Conservation (phyloP, 2,888 invertebrate species). For the Pristionchus mayeri region DNA sequence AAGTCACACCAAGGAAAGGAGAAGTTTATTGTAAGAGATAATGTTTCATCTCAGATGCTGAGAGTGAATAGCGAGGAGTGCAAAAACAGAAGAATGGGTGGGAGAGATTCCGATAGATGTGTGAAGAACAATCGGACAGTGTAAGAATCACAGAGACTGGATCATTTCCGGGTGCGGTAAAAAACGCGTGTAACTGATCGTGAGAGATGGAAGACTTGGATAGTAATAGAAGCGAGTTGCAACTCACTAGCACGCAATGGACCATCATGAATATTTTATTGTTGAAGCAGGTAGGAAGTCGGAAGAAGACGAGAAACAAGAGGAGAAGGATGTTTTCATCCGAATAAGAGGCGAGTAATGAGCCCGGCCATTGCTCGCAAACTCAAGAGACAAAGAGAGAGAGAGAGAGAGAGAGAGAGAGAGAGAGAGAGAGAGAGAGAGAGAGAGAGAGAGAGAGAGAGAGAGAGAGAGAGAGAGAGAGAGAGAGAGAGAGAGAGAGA, state of each 20-base stretch:
- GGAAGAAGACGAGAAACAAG: background rate
- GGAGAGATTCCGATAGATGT: background rate
- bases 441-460: background rate
- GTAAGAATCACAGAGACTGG: background rate
- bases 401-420: background rate
- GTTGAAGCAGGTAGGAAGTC: background rate
- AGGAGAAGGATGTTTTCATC: conserved; percentile 16
- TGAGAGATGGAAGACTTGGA: too few relatives aligned
- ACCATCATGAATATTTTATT: background rate
- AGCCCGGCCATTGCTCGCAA: background rate
- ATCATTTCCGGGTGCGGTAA: conserved; percentile 1
- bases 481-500: background rate
- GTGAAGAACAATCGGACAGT: background rate
- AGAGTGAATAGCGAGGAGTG: background rate
- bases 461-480: background rate
- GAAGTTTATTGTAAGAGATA: background rate
- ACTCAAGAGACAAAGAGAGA: background rate
- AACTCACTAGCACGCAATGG: background rate
- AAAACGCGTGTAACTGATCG: too few relatives aligned
- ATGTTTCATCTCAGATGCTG: background rate
- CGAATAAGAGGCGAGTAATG: background rate
- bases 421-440: background rate
- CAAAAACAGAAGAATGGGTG: conserved; percentile 21
- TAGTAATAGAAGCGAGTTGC: background rate
- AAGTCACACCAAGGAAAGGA: too few relatives aligned